Evolutionary conservation across 2,888 invertebrate species (phyloP).

Genomic region (Enchytraeus crypticus): DNA sequence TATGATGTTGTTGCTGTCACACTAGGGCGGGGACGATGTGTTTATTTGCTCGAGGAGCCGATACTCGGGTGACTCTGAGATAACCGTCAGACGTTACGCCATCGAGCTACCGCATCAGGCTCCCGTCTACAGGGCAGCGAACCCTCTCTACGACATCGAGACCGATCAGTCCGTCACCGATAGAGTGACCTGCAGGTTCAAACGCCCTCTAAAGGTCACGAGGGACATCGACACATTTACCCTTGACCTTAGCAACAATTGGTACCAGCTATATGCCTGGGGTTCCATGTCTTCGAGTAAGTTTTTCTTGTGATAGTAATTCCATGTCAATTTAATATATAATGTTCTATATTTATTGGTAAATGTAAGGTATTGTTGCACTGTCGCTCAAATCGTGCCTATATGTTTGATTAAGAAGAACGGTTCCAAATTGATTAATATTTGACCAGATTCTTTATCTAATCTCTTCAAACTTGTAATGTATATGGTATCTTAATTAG

Average conservation of each 20-base stretch:
- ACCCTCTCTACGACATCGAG: conserved; percentile 14
- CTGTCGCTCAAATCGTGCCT: too few relatives aligned
- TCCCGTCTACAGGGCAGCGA: conserved; percentile 8
- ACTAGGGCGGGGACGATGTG: conserved; percentile 27
- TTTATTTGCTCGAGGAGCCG: conserved; percentile 18
- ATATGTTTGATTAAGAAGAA: too few relatives aligned
- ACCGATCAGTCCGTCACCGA: conserved; percentile 5
- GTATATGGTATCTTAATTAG: too few relatives aligned
- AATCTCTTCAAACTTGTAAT: too few relatives aligned
- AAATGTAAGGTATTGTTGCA: too few relatives aligned
- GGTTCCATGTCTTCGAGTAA: conserved; percentile 21
- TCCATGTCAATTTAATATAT: too few relatives aligned
- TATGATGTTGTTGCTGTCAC: too few relatives aligned
- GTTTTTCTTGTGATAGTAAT: neutral
- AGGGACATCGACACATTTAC: conserved; percentile 13
- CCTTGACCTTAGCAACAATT: conserved; percentile 26
- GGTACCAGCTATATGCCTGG: conserved; percentile 29
- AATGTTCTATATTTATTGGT: too few relatives aligned
- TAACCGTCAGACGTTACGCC: conserved; percentile 18
- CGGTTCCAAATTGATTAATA: too few relatives aligned
- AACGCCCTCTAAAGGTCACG: conserved; percentile 21
- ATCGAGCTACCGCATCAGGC: conserved; percentile 17
- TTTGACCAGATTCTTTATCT: too few relatives aligned
- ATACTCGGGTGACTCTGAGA: neutral
- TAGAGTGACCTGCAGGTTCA: conserved; percentile 23